phyloP scores from a whole-genome alignment of 1,140 invertebrate species.

The Panulirus ornatus region DNA sequence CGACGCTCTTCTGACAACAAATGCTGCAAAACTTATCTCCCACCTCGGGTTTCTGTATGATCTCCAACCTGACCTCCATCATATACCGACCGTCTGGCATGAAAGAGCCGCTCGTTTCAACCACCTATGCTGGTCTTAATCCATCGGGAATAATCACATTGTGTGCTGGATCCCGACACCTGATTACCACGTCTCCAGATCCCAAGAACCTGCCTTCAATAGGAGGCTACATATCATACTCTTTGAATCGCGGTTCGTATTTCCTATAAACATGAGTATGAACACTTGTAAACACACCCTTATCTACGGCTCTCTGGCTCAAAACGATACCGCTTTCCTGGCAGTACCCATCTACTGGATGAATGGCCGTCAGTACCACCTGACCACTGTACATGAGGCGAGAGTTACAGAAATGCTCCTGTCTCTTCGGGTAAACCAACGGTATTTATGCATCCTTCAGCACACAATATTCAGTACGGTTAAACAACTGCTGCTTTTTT shows the following conservation, averaged over 20 bases:
- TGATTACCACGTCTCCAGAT: too few species aligned
- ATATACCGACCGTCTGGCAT: not conserved
- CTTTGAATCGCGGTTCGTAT: too few species aligned
- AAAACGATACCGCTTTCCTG: constrained; percentile 34
- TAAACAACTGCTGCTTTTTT: not conserved
- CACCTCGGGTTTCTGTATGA: constrained; percentile 4
- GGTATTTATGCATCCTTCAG: constrained; percentile 2
- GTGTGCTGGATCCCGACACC: too few species aligned
- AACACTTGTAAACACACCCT: constrained; percentile 15
- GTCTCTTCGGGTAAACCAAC: not conserved
- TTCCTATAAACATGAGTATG: not conserved
- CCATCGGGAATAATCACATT: too few species aligned
- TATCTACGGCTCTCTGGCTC: constrained; percentile 22
- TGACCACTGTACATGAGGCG: constrained; percentile 18
- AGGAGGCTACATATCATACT: too few species aligned
- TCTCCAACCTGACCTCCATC: constrained; percentile 2
- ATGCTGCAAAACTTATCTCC: constrained; percentile 34
- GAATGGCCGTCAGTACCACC: constrained; percentile 18
- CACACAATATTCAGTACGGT: not conserved
- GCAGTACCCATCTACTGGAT: constrained; percentile 1
- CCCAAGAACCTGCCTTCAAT: too few species aligned
- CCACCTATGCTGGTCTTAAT: too few species aligned
- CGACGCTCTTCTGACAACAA: constrained; percentile 32
- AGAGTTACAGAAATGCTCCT: not conserved
- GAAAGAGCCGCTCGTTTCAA: too few species aligned